These are phyloP conservation scores for Pelodytes ibericus DNA, from an alignment of 2,797 vertebrate species.

Conservation along the genomic window DNA sequence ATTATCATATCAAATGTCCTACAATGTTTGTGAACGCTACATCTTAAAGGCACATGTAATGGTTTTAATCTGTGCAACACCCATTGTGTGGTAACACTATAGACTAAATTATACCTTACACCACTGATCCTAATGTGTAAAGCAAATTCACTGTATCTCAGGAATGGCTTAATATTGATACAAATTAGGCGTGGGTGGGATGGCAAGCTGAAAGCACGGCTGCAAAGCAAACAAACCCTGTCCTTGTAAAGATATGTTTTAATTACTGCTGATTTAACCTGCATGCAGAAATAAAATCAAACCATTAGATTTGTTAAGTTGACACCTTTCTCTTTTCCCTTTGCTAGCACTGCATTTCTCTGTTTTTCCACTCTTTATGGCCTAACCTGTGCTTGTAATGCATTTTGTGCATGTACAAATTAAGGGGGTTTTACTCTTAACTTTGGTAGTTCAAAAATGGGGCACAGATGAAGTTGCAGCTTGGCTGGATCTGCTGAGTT, in stretches of 20 bases:
- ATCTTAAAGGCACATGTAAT: neutral
- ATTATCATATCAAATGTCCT: neutral
- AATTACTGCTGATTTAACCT: slow-evolving; percentile 67
- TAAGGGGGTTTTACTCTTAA: slow-evolving; percentile 92
- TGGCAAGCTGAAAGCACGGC: slow-evolving; percentile 66
- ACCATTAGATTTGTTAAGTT: slow-evolving; percentile 61
- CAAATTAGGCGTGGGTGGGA: slow-evolving; percentile 57
- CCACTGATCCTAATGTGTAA: slow-evolving; percentile 59
- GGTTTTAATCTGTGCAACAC: neutral
- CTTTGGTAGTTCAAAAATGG: slow-evolving; percentile 98
- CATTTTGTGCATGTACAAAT: slow-evolving; percentile 83
- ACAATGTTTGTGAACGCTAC: neutral
- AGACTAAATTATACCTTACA: slow-evolving; percentile 45
- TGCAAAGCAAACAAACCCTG: slow-evolving; percentile 63
- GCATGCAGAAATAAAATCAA: slow-evolving; percentile 77
- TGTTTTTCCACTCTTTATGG: slow-evolving; percentile 73
- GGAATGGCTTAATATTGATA: slow-evolving; percentile 19
- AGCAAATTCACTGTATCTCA: slow-evolving; percentile 49
- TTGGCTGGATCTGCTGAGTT: slow-evolving; percentile 99
- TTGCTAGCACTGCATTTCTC: slow-evolving; percentile 80
- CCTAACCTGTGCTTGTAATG: slow-evolving; percentile 85
- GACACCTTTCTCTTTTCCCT: slow-evolving; percentile 70
- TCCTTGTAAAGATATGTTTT: slow-evolving; percentile 65
- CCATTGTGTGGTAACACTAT: slow-evolving; percentile 4
- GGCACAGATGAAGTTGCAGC: slow-evolving; percentile 98